These are phyloP conservation scores for Panzeria rudis DNA, from an alignment of 2,888 invertebrate species.

Conservation along the genomic window DNA sequence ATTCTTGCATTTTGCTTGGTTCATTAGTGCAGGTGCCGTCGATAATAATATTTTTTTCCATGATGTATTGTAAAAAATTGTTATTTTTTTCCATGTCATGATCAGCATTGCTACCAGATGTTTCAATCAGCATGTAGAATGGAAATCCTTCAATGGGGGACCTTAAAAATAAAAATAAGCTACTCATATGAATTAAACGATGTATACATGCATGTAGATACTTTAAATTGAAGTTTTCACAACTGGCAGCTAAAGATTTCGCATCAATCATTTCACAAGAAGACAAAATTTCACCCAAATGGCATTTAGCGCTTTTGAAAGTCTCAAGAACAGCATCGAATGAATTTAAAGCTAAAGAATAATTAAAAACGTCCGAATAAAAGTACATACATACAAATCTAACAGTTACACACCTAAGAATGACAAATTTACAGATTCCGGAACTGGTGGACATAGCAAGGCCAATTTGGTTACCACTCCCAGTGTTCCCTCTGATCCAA, in stretches of 20 bases:
- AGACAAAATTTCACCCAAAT: conserved; percentile 93
- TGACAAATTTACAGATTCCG: conserved; percentile 92
- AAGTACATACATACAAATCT: background rate
- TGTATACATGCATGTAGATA: conserved; percentile 74
- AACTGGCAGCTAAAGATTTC: conserved; percentile 87
- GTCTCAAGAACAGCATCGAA: conserved; percentile 92
- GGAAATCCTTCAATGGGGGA: conserved; percentile 87
- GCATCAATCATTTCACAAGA: conserved; percentile 98
- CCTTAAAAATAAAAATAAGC: conserved; percentile 72
- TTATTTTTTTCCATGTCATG: conserved; percentile 96
- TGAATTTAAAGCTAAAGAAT: conserved; percentile 86
- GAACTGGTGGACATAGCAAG: conserved; percentile 94
- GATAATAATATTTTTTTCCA: conserved; percentile 88
- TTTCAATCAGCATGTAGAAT: conserved; percentile 94
- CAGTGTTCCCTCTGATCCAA: conserved; percentile 98
- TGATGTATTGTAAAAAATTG: conserved; percentile 89
- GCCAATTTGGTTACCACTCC: conserved; percentile 97
- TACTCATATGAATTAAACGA: no score
- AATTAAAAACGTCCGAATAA: background rate
- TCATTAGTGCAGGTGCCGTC: conserved; percentile 96
- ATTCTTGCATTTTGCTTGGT: conserved; percentile 89
- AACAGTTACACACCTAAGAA: conserved; percentile 89
- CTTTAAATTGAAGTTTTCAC: conserved; percentile 86
- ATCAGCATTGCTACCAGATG: conserved; percentile 91
- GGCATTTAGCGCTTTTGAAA: conserved; percentile 88